These are phyloP conservation scores for Mobula birostris DNA, from an alignment of 2,113 vertebrate genomes.

Conservation along the genomic window DNA sequence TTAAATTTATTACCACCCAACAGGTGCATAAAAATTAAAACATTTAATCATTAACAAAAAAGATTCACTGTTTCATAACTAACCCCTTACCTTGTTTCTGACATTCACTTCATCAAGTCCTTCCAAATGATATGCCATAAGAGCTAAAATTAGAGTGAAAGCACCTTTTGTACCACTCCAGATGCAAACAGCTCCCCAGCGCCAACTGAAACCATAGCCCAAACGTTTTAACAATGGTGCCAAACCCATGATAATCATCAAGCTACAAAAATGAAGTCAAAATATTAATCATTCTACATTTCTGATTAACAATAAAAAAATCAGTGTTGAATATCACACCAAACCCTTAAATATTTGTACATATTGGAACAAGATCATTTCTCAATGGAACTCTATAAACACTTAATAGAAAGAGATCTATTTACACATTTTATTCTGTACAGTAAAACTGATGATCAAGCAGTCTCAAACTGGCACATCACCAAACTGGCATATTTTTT, in stretches of 20 bases:
- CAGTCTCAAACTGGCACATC: no score
- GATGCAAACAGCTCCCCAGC: conserved; percentile 49
- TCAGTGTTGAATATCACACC: not conserved
- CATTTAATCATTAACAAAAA: not conserved
- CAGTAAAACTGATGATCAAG: no score
- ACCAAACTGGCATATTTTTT: no score
- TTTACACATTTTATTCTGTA: not conserved
- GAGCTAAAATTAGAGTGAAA: conserved; percentile 50
- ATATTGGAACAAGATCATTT: not conserved
- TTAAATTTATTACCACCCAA: not conserved
- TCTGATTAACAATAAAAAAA: not conserved
- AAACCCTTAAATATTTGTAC: not conserved
- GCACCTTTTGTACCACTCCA: conserved; percentile 53
- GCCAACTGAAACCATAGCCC: conserved; percentile 53
- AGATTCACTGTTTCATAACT: not conserved
- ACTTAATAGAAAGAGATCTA: not conserved
- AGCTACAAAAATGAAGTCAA: conserved; percentile 41
- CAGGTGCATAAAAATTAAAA: not conserved
- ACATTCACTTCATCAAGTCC: conserved; percentile 38
- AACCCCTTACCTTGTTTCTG: conserved; percentile 38
- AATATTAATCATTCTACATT: not conserved
- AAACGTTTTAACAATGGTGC: conserved; percentile 50
- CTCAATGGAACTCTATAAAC: not conserved
- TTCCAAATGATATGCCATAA: conserved; percentile 42
- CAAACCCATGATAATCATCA: conserved; percentile 47